A percentile compares a stretch with the other conserved stretches of the same genome.
These are phyloP conservation scores for Subacronicta megacephala DNA, from an alignment of 2,888 invertebrate genomes.

Conservation along the genomic window DNA sequence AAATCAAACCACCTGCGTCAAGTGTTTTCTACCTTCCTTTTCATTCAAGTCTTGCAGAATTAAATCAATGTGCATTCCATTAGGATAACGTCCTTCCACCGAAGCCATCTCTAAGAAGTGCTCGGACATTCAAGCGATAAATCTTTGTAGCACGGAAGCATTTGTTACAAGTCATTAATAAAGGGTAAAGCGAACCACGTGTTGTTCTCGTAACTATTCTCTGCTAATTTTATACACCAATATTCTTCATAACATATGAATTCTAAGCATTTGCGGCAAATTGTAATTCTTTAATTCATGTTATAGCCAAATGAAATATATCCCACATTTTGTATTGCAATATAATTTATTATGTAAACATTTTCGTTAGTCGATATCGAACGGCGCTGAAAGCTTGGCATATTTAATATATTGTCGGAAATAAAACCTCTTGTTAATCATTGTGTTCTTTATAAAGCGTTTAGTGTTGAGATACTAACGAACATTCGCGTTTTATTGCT, in stretches of 20 bases:
- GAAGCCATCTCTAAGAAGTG: constrained; percentile 1
- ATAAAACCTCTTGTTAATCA: constrained; percentile 50
- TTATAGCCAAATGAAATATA: constrained; percentile 83
- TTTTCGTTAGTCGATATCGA: constrained; percentile 34
- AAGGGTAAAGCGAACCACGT: constrained; percentile 48
- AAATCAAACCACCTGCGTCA: no score
- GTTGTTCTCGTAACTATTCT: constrained; percentile 43
- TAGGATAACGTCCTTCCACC: constrained; percentile 8
- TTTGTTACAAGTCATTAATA: constrained; percentile 54
- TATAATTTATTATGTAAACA: constrained; percentile 86
- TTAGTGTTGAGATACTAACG: constrained; percentile 48
- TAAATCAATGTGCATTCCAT: constrained; percentile 12
- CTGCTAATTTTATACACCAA: constrained; percentile 16
- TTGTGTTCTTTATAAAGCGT: constrained; percentile 46
- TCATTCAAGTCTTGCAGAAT: background rate
- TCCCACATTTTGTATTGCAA: constrained; percentile 82
- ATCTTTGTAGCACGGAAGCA: constrained; percentile 37
- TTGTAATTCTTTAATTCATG: constrained; percentile 71
- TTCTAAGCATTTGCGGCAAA: constrained; percentile 18
- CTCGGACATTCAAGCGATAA: constrained; percentile 36
- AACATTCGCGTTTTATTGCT: constrained; percentile 44
- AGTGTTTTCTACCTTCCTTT: background rate
- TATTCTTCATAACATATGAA: constrained; percentile 4
- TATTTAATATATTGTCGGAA: constrained; percentile 45
- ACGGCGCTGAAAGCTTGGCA: constrained; percentile 28